Evolutionary conservation across 53 echinoderm and acorn worm species (phyloP), one percentile per base, ranked within the genome.

Genomic region (Glandiceps talaboti): DNA sequence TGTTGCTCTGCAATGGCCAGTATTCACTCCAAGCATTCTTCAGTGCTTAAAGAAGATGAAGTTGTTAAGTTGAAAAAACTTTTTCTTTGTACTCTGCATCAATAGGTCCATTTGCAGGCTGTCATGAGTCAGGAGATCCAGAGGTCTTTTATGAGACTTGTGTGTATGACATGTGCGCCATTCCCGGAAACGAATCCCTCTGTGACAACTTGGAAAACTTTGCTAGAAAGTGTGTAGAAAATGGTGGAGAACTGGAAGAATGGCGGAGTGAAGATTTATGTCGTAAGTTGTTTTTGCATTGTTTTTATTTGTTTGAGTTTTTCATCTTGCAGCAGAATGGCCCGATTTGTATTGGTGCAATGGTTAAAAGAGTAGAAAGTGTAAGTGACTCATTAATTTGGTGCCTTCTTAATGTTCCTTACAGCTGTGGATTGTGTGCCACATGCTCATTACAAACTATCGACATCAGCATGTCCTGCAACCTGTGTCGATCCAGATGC

Each of bases 121-220:
- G 91, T 27, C 83, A 85, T 32, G 75, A 74, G 74, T 75, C 85
- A 14, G 84, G 88, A 14, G 88, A 91, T 73, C 88, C 91, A 30
- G 75, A 79, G 1, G 77, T 72, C 26, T 91, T 82, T 77, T 83
- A 88, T 31, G 77, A 88, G 32, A 85, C 83, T 0, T 91, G 91
- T 73, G 74, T 83, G 1, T 91, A 84, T 83, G 91, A 91, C 27
- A 77, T 91, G 0, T 91, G 91, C 78, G 91, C 83, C 29, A 83
- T 88, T 1, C 91, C 91, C 1, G 81, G 77, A 33, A 85, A 88
- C 20, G 31, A 45, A 26, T 85, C 84, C 0, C 82, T 88, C 30
- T 94, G 94, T 77, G 85, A 87, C 76, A 91, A 85, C 81, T 32
- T 91, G 10, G 85, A 76, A 32, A 80, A 73, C 30, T 91, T 85